These are phyloP conservation scores for Cephus rjabovi DNA, from an alignment of 2,888 invertebrate species.

Conservation along the genomic window DNA sequence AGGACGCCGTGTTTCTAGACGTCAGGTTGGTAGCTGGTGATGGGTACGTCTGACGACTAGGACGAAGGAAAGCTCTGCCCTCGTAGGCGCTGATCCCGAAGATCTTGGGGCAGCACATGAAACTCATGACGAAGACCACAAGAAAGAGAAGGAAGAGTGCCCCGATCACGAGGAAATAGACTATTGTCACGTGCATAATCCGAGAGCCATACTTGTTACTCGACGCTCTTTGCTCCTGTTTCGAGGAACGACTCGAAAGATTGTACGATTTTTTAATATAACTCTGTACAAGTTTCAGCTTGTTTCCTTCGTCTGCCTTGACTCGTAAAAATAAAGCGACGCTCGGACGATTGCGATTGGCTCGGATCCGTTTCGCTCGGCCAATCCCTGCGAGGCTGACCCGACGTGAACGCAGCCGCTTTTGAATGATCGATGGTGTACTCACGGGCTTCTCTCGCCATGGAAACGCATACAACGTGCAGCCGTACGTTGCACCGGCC, in stretches of 20 bases:
- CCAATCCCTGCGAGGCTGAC: not conserved
- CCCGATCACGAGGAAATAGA: constrained; percentile 37
- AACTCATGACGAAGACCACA: constrained; percentile 27
- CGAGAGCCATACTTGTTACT: not conserved
- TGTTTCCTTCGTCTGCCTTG: not conserved
- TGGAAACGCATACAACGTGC: not conserved
- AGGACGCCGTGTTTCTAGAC: not conserved
- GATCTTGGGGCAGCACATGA: constrained; percentile 31
- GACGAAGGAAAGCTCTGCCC: constrained; percentile 26
- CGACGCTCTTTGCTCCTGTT: not conserved
- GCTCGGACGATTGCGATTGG: not conserved
- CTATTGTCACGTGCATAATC: constrained; percentile 33
- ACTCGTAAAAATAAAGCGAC: not conserved
- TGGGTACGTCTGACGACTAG: constrained; percentile 27
- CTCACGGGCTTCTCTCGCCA: not conserved
- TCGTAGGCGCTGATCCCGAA: constrained; percentile 35
- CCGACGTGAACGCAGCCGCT: not conserved
- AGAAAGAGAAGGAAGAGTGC: constrained; percentile 25
- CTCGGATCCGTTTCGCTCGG: not conserved
- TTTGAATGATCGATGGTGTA: not conserved
- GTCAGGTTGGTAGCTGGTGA: constrained; percentile 21
- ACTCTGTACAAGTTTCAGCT: not conserved
- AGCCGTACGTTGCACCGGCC: not conserved
- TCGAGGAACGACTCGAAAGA: not conserved
- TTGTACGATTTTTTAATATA: not conserved